Conservation (phyloP, 2,888 invertebrate species). For the Diabrotica balteata region DNA sequence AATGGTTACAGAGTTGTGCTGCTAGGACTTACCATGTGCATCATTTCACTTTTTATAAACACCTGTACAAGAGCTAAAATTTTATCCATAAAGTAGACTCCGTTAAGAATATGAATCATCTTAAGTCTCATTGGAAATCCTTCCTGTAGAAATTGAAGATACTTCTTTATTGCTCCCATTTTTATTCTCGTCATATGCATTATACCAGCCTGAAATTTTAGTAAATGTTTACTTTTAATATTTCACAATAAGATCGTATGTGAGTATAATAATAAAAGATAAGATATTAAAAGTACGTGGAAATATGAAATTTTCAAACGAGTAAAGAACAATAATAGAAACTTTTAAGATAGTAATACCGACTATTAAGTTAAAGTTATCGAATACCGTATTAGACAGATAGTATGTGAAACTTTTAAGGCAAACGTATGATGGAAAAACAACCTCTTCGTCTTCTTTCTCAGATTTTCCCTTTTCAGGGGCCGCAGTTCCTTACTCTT, state of each 20-base stretch:
- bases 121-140: conserved; percentile 57
- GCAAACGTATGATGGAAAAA: too few species aligned
- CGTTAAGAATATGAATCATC: conserved; percentile 58
- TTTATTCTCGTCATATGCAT: conserved; percentile 50
- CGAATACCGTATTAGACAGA: neutral
- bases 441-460: too few species aligned
- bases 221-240: conserved; percentile 11
- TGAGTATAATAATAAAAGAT: too few species aligned
- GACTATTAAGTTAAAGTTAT: neutral
- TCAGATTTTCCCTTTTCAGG: too few species aligned
- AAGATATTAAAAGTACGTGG: too few species aligned
- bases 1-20: neutral
- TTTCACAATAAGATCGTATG: neutral
- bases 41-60: conserved; percentile 48
- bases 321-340: too few species aligned
- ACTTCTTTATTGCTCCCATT: conserved; percentile 42
- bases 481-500: too few species aligned
- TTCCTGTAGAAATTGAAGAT: conserved; percentile 52
- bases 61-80: conserved; percentile 56
- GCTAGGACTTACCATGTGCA: conserved; percentile 44
- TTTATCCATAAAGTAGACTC: conserved; percentile 57
- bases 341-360: too few species aligned
- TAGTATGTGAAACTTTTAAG: too few species aligned
- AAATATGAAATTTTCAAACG: too few species aligned
- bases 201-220: conserved; percentile 45